Conservation (phyloP, 1,140 invertebrate genomes). For the Drosophila malerkotliana region DNA sequence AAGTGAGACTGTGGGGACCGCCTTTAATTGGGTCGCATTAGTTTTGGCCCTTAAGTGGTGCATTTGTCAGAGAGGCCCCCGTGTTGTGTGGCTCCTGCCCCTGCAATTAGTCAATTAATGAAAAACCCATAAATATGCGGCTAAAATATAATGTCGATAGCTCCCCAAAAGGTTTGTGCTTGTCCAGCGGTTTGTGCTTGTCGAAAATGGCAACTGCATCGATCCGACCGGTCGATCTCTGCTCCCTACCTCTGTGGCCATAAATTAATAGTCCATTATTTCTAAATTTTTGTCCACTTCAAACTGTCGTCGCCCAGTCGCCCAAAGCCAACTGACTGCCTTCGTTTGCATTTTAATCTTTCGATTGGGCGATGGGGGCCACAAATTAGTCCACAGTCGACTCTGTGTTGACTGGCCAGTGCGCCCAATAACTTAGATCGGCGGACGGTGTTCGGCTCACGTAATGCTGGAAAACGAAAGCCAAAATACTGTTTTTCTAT, state of each 20-base stretch:
- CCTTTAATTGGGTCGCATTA: conserved; percentile 70
- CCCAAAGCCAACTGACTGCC: conserved; percentile 44
- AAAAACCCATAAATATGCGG: conserved; percentile 73
- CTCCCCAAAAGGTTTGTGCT: conserved; percentile 17
- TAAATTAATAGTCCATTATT: conserved; percentile 83
- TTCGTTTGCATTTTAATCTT: conserved; percentile 80
- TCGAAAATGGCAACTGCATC: conserved; percentile 66
- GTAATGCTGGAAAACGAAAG: conserved; percentile 61
- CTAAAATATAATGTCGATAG: conserved; percentile 58
- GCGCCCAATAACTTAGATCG: conserved; percentile 70
- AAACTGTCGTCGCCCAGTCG: conserved; percentile 73
- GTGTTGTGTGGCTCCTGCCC: conserved; percentile 7
- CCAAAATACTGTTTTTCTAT: conserved; percentile 39
- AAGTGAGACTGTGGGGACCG: conserved; percentile 9
- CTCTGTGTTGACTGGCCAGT: conserved; percentile 78
- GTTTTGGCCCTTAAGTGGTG: conserved; percentile 66
- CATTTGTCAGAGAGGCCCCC: conserved; percentile 37
- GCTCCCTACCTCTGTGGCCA: conserved; percentile 45
- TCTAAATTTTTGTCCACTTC: conserved; percentile 78
- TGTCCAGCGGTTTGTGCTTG: conserved; percentile 20
- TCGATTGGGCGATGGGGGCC: conserved; percentile 34
- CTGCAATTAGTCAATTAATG: conserved; percentile 79
- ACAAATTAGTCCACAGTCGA: conserved; percentile 71
- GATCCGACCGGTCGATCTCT: conserved; percentile 25
- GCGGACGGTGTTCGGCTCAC: conserved; percentile 39